Evolutionary conservation across 92 coral and sea anemone species (phyloP), one percentile per base, ranked within the genome.

Genomic region (Desmophyllum pertusum): DNA sequence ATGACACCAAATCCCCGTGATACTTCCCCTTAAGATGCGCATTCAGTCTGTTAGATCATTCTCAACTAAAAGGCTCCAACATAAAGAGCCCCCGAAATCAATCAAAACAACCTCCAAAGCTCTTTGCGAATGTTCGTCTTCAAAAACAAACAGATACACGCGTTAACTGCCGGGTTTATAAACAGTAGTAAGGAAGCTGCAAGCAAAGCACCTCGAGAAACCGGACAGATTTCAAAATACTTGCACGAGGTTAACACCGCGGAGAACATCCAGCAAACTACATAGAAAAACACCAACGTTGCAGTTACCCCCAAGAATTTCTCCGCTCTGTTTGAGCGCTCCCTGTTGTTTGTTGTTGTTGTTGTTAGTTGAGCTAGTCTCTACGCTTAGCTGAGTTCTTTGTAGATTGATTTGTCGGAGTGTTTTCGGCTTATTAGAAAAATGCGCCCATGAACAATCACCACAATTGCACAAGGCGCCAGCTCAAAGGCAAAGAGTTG

Each of bases 41-140:
- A 7, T 7, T 10, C 10, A 52, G 6, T 19, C 52, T 77, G 45
- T 42, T 19, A 57, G 31, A 29, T 41, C 13, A 4, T 11, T 25
- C 35, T 59, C 65, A 25, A 59, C 65, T 7, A 10, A 27, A 25
- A 59, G 27, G 11, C 30, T 55, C 30, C 3, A 48, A 48, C 53
- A 48, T 48, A 48, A 59, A 25, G 65, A 27, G 65, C 27, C 17
- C 35, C 27, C 3, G 27, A 10, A 59, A 59, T 27, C 10, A 25
- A 15, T 72, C 77, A 41, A 38, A 72, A 72, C 37, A 72, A 14
- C 38, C n/a, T 74, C 52, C 83, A 72, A 10, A 91, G 55, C 70
- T 78, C 93, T 18, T 62, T 61, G 31, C 93, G 88, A 71, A 91
- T 78, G 63, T 91, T 91, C 13, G 50, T 51, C 25, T 91, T 91